Percentiles rank a stretch among this genome's conserved stretches.
Evolutionary conservation across 2,888 invertebrate species (phyloP).

Genomic region (Andrena praecox): DNA sequence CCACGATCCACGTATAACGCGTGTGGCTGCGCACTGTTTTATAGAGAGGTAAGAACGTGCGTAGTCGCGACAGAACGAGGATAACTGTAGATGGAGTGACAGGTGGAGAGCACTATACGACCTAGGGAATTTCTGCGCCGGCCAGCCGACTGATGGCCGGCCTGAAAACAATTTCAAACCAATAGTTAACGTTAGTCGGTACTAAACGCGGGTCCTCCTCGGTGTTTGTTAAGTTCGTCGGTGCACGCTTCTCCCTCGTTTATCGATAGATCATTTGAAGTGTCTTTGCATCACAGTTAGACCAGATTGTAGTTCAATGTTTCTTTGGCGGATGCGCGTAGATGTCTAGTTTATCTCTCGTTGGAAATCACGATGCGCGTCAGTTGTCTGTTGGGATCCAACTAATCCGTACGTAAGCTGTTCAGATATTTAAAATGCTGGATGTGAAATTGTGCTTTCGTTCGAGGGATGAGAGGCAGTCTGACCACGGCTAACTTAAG

Average conservation of each 20-base stretch:
- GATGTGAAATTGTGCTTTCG: not conserved
- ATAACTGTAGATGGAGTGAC: conserved; percentile 67
- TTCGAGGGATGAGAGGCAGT: no score
- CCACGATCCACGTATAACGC: conserved; percentile 32
- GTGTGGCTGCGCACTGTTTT: conserved; percentile 51
- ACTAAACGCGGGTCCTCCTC: not conserved
- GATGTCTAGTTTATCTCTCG: conserved; percentile 40
- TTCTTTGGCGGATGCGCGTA: not conserved
- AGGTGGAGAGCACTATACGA: conserved; percentile 45
- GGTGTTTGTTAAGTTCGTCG: no score
- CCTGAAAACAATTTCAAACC: conserved; percentile 31
- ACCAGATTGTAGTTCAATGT: not conserved
- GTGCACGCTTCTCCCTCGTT: not conserved
- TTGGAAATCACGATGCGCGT: conserved; percentile 6
- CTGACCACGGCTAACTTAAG: no score
- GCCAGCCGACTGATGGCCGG: not conserved
- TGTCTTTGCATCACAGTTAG: not conserved
- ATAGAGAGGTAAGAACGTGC: conserved; percentile 49
- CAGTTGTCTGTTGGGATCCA: not conserved
- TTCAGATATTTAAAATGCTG: not conserved
- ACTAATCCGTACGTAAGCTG: not conserved
- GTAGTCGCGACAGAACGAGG: conserved; percentile 35
- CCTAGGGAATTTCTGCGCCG: conserved; percentile 53
- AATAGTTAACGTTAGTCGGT: conserved; percentile 31
- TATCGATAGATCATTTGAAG: not conserved